A percentile compares a stretch with the other conserved stretches of the same genome.
phyloP scores from a whole-genome alignment of 2,797 vertebrate species.

The Acipenser oxyrinchus region DNA sequence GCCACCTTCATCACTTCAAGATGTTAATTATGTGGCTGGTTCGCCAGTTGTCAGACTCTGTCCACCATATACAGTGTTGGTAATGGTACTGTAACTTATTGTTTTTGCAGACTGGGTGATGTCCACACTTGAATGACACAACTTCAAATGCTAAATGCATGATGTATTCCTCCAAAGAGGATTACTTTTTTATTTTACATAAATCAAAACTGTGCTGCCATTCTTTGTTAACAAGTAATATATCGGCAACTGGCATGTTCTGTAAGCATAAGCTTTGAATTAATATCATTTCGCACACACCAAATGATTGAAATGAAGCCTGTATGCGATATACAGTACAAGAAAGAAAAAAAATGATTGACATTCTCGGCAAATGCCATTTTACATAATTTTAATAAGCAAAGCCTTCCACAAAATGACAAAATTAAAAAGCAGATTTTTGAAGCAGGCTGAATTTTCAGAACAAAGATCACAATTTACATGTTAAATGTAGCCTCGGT shows the following conservation, averaged over 20 bases:
- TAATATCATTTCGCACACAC: not conserved
- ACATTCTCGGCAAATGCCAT: not conserved
- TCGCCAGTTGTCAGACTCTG: no score
- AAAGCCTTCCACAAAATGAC: not conserved
- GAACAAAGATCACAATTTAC: not conserved
- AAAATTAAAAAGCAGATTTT: not conserved
- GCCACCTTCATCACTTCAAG: no score
- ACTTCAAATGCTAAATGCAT: slow-evolving; percentile 5
- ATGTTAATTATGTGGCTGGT: no score
- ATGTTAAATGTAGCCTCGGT: not conserved
- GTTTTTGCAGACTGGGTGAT: slow-evolving; percentile 1
- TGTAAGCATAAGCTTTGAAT: not conserved
- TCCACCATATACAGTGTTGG: not conserved
- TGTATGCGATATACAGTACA: not conserved
- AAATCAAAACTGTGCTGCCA: slow-evolving; percentile 12
- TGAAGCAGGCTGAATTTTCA: not conserved
- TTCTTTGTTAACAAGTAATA: not conserved
- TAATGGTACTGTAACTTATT: slow-evolving; percentile 4
- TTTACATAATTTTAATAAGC: not conserved
- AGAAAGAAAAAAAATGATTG: not conserved
- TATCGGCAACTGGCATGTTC: not conserved
- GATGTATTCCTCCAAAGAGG: not conserved
- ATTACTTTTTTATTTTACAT: slow-evolving; percentile 12
- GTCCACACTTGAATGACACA: slow-evolving; percentile 9
- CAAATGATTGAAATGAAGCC: not conserved